Conservation (phyloP, 2,888 invertebrate species). For the Rhimphoctona megacephalus region DNA sequence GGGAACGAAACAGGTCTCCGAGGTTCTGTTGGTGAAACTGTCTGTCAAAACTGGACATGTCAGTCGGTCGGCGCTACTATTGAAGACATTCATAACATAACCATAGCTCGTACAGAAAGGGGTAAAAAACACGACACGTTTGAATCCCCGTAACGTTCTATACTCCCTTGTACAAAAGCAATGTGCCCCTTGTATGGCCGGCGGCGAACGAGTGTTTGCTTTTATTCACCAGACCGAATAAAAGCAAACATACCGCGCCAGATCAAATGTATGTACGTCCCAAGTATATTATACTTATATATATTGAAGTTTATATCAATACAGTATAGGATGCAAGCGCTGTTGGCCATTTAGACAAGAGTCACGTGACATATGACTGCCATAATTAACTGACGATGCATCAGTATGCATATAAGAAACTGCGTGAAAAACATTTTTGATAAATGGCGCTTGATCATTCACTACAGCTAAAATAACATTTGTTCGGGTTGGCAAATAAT, state of each 20-base stretch:
- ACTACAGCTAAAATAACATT: not conserved
- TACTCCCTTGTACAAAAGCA: constrained; percentile 41
- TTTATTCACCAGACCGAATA: constrained; percentile 51
- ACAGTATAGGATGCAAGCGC: constrained; percentile 2
- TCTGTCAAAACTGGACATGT: constrained; percentile 78
- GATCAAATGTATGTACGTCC: constrained; percentile 32
- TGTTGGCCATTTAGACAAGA: constrained; percentile 16
- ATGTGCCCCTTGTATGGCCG: constrained; percentile 39
- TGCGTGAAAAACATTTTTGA: not conserved
- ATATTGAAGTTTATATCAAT: constrained; percentile 10
- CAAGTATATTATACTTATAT: constrained; percentile 6
- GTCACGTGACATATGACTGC: not conserved
- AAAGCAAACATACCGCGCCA: constrained; percentile 40
- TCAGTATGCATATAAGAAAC: not conserved
- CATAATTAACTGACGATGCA: not conserved
- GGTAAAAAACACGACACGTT: constrained; percentile 30
- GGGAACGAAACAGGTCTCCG: constrained; percentile 24
- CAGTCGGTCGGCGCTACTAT: constrained; percentile 64
- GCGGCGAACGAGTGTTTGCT: constrained; percentile 54
- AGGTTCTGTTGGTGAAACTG: constrained; percentile 75
- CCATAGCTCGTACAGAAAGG: constrained; percentile 14
- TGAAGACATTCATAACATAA: constrained; percentile 48
- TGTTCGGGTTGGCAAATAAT: not conserved
- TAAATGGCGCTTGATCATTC: not conserved
- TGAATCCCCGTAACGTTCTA: constrained; percentile 5